phyloP scores from a whole-genome alignment of 2,888 invertebrate species.

The Exocentrus adspersus region DNA sequence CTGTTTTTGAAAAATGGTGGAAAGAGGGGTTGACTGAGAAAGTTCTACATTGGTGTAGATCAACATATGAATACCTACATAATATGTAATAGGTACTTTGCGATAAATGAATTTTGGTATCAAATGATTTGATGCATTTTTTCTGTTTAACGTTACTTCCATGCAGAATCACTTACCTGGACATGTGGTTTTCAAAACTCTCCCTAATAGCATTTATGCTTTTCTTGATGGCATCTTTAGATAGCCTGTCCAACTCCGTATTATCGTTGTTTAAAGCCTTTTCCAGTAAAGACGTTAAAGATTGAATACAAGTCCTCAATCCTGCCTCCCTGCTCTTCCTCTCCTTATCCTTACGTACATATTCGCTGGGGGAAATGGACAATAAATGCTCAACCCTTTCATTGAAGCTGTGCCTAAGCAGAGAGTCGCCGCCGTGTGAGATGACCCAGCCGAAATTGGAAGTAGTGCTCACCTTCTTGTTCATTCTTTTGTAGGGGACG shows the following conservation, averaged over 20 bases:
- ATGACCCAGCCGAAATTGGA: slow-evolving; percentile 43
- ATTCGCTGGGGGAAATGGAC: slow-evolving; percentile 55
- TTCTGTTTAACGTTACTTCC: no score
- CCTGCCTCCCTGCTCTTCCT: slow-evolving; percentile 51
- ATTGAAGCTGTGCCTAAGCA: slow-evolving; percentile 35
- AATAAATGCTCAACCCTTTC: slow-evolving; percentile 51
- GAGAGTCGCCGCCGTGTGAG: slow-evolving; percentile 35
- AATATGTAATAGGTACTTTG: no score
- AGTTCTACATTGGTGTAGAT: no score
- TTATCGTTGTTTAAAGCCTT: slow-evolving; percentile 41
- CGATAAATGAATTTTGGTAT: no score
- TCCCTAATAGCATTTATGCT: slow-evolving; percentile 46
- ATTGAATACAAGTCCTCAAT: slow-evolving; percentile 52
- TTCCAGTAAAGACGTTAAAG: slow-evolving; percentile 55
- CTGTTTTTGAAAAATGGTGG: no score
- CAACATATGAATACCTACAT: no score
- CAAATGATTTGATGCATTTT: no score
- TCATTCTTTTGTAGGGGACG: slow-evolving; percentile 30
- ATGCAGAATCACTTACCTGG: background rate
- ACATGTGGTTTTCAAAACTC: slow-evolving; percentile 43
- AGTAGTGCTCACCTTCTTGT: slow-evolving; percentile 35
- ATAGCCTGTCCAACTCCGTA: slow-evolving; percentile 39
- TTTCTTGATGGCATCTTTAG: slow-evolving; percentile 48
- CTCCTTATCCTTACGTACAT: slow-evolving; percentile 56
- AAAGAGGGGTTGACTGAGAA: no score